Conservation (phyloP, 2,113 vertebrate genomes). For the Tapirus terrestris region DNA sequence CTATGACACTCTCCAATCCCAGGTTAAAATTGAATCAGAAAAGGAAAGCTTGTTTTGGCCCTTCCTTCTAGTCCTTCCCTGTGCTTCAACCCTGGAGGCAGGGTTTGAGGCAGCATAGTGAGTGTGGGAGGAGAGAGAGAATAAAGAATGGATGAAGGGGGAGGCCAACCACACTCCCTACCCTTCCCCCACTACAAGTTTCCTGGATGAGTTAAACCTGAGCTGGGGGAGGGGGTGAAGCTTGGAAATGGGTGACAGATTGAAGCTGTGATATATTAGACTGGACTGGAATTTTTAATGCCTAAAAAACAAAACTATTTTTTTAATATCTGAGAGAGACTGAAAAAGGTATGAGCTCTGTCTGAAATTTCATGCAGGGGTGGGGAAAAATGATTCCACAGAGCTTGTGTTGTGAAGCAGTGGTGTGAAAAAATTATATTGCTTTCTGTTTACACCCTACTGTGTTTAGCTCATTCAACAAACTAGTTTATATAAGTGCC, state of each 20-base stretch:
- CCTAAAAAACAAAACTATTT: conserved; percentile 40
- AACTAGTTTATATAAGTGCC: conserved; percentile 67
- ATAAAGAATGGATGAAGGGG: neutral
- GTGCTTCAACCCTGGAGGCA: neutral
- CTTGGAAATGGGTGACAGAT: conserved; percentile 19
- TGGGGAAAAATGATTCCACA: conserved; percentile 64
- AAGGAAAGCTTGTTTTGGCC: neutral
- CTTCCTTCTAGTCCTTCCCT: neutral
- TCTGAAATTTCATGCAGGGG: conserved; percentile 68
- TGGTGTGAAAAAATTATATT: conserved; percentile 74
- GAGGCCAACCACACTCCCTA: neutral
- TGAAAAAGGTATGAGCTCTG: conserved; percentile 63
- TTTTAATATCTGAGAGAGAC: conserved; percentile 66
- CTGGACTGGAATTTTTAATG: conserved; percentile 60
- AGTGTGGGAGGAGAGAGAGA: neutral
- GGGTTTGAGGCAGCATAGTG: neutral
- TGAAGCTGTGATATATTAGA: conserved; percentile 44
- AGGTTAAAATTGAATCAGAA: neutral
- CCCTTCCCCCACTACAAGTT: neutral
- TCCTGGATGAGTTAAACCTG: neutral
- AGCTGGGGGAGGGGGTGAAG: neutral
- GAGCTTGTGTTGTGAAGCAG: conserved; percentile 63
- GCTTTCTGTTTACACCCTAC: conserved; percentile 58
- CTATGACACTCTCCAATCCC: neutral
- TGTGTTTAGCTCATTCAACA: conserved; percentile 68